Evolutionary conservation across 2,888 invertebrate species (phyloP).

Genomic region (Lasius platythorax): DNA sequence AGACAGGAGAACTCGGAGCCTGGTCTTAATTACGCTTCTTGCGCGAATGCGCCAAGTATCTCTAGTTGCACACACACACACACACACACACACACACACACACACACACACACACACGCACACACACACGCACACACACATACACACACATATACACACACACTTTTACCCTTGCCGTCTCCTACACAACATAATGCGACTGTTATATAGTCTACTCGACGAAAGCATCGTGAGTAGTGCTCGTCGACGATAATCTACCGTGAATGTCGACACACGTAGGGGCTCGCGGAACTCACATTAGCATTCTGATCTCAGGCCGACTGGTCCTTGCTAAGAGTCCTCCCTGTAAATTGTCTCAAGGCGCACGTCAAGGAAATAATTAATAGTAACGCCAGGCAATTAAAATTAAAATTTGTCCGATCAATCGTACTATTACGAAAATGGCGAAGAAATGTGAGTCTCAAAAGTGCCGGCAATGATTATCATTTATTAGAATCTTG

Average conservation of each 20-base stretch:
- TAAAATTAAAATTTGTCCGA: slow-evolving; percentile 13
- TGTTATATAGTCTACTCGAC: slow-evolving; percentile 69
- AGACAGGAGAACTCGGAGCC: slow-evolving; percentile 58
- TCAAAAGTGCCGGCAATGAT: not conserved
- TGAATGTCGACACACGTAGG: slow-evolving; percentile 57
- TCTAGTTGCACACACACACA: not conserved
- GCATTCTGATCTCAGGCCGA: slow-evolving; percentile 55
- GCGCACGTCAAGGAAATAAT: slow-evolving; percentile 46
- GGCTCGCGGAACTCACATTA: slow-evolving; percentile 58
- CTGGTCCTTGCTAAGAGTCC: slow-evolving; percentile 42
- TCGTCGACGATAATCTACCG: slow-evolving; percentile 67
- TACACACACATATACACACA: not conserved
- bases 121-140: not conserved
- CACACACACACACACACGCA: no score
- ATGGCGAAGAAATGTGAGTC: not conserved
- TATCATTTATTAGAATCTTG: not conserved
- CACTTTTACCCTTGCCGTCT: slow-evolving; percentile 35
- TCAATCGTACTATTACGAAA: not conserved
- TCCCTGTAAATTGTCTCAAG: slow-evolving; percentile 34
- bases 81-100: no score
- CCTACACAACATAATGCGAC: slow-evolving; percentile 72
- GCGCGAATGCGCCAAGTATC: slow-evolving; percentile 63
- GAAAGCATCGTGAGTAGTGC: slow-evolving; percentile 52
- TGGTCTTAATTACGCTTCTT: slow-evolving; percentile 78
- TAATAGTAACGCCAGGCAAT: slow-evolving; percentile 29